phyloP scores from a whole-genome alignment of 2,797 vertebrate species.

The Synanceia verrucosa region DNA sequence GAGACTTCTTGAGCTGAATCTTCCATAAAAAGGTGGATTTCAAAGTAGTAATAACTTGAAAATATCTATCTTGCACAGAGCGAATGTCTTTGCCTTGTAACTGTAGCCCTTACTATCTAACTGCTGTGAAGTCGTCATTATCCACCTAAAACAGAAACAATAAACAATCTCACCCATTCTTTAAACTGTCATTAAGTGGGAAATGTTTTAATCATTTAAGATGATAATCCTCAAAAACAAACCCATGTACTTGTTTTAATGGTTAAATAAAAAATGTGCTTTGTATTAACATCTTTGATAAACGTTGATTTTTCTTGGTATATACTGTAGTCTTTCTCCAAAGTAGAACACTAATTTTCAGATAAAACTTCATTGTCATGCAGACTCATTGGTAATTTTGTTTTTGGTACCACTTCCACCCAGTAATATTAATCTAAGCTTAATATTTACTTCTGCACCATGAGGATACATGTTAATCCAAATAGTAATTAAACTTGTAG shows the following conservation, averaged over 20 bases:
- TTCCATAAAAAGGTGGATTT: conserved; percentile 26
- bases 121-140: conserved; percentile 7
- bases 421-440: not conserved
- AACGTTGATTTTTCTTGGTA: not conserved
- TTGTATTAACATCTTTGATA: not conserved
- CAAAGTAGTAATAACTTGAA: conserved; percentile 20
- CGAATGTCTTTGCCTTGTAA: conserved; percentile 25
- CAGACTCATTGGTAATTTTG: conserved; percentile 5
- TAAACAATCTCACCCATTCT: conserved; percentile 1
- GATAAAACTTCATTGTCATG: not conserved
- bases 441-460: not conserved
- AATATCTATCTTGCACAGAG: conserved; percentile 1
- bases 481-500: not conserved
- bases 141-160: conserved; percentile 27
- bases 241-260: not conserved
- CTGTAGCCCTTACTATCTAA: conserved; percentile 74
- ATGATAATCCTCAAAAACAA: not conserved
- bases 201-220: not conserved
- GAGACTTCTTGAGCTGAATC: conserved; percentile 8
- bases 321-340: not conserved
- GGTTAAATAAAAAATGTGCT: not conserved
- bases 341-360: not conserved
- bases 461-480: not conserved
- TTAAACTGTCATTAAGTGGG: not conserved
- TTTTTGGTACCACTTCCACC: conserved; percentile 6